phyloP scores from a whole-genome alignment of 2,113 vertebrate species.

The Andinoacara biseriatus region DNA sequence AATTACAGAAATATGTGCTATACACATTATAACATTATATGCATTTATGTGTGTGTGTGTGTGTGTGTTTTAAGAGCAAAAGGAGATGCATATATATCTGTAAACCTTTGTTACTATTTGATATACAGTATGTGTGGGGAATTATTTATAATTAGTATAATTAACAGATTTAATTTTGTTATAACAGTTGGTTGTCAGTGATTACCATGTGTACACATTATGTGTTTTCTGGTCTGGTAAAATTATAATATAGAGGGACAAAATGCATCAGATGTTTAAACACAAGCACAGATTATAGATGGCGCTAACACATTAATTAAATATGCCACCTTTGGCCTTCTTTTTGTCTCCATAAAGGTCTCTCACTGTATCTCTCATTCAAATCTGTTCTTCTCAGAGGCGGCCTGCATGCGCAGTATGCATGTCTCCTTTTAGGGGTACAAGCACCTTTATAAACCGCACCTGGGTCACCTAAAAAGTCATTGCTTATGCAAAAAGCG shows the following conservation, averaged over 20 bases:
- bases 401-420: conserved; percentile 40
- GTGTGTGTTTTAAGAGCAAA: background rate
- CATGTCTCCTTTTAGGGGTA: conserved; percentile 25
- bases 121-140: background rate
- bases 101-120: background rate
- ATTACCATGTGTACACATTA: background rate
- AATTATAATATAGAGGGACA: conserved; percentile 5
- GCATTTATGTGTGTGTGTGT: background rate
- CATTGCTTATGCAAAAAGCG: conserved; percentile 48
- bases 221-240: conserved; percentile 7
- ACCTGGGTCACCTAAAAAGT: conserved; percentile 49
- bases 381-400: conserved; percentile 57
- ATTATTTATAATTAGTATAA: background rate
- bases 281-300: conserved; percentile 37
- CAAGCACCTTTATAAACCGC: conserved; percentile 75
- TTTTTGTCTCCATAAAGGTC: conserved; percentile 83
- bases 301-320: conserved; percentile 48
- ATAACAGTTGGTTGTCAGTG: background rate
- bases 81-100: background rate
- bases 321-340: conserved; percentile 70
- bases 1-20: background rate
- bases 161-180: background rate
- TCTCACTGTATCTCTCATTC: conserved; percentile 63
- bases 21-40: background rate
- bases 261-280: conserved; percentile 33